phyloP scores from a whole-genome alignment of 2,888 invertebrate genomes.

The Athalia rosae region DNA sequence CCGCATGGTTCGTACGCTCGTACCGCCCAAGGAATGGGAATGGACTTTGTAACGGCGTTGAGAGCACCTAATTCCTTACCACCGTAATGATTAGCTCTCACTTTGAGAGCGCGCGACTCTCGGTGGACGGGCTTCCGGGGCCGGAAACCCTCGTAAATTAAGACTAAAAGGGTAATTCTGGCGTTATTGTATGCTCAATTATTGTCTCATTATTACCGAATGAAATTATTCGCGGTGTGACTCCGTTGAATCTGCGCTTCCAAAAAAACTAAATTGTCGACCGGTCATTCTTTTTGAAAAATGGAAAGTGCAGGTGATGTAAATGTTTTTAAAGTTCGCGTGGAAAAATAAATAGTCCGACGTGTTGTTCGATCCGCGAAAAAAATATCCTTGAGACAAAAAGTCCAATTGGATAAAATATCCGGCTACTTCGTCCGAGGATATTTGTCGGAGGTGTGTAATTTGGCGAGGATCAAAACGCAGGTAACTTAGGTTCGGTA shows the following conservation, averaged over 20 bases:
- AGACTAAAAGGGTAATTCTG: conserved; percentile 12
- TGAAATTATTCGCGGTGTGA: neutral
- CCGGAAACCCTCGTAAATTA: conserved; percentile 22
- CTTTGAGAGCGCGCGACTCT: conserved; percentile 4
- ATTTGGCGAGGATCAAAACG: neutral
- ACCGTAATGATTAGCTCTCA: conserved; percentile 25
- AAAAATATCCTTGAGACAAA: no score
- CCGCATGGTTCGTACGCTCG: no score
- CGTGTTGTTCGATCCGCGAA: no score
- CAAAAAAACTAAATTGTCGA: neutral
- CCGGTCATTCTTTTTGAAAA: neutral
- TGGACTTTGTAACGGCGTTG: conserved; percentile 23
- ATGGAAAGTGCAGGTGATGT: no score
- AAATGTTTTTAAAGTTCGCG: no score
- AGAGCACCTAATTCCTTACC: conserved; percentile 24
- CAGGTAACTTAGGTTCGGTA: neutral
- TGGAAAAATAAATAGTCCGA: no score
- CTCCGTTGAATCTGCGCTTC: neutral
- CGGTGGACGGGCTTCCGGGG: conserved; percentile 15
- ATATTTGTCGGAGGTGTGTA: no score
- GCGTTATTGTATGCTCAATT: neutral
- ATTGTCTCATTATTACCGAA: conserved; percentile 31
- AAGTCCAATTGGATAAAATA: no score
- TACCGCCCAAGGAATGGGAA: conserved; percentile 15
- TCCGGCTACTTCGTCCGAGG: neutral